Base-by-base conservation (phyloP, 2,113 vertebrate genomes). In the Crotalus viridis region DNA sequence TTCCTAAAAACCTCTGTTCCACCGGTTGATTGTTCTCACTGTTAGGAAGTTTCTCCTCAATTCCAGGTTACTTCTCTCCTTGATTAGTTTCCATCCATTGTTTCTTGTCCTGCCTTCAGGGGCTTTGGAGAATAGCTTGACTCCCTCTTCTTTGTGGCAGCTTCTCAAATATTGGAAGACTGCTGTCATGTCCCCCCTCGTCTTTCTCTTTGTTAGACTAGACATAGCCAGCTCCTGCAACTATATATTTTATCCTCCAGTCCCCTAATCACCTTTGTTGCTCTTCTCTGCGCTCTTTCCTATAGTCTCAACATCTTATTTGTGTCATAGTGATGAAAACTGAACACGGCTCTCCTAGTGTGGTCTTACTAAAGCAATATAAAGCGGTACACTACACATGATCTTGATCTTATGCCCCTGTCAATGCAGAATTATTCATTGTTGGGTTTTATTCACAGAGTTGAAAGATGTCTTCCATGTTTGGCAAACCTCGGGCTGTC, bases 381-480 rank as follows among this genome's bases (percentile, higher is more conserved):
- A 28, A 64, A 64, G 61, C 13, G 10, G 64, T 69, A 69, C 12
- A 2, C 28, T n/a, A n/a, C 64, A 69, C 4, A 13, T 2, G 28
- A 69, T 13, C 64, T n/a, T 69, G 64, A 2, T 33, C 2, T 28
- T 69, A 69, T n/a, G 5, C 10, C 28, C 10, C 28, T 69, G 9
- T 13, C 64, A n/a, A 2, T n/a, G 12, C 28, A 3, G 10, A 15
- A 12, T 15, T 51, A 46, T 5, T 61, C 22, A 19, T n/a, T 95
- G 69, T 88, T 92, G 89, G 4, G 1, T 88, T 94, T 93, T 95
- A 33, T 90, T 93, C 87, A 3, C 1, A 86, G 93, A 94, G 92
- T 61, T n/a, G 0, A 85, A 97, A 90, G 91, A 98, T 99, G 98
- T 97, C 98, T 69, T 96, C 98, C 87, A 98, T 98, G 98, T 99